Conservation (phyloP, 2,797 vertebrate species). For the Trachops cirrhosus region DNA sequence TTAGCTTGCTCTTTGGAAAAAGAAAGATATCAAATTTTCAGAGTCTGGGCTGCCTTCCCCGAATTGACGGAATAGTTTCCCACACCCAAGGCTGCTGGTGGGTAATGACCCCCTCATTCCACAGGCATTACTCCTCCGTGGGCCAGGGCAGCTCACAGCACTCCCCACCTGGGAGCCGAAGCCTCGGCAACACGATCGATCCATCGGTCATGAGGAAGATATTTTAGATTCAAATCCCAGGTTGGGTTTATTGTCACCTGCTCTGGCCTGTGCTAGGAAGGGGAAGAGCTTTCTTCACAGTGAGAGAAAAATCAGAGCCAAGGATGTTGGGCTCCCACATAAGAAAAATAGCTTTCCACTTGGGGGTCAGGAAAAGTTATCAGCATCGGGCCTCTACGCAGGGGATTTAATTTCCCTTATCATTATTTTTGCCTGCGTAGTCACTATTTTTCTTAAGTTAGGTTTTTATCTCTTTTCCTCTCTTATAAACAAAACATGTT, state of each 20-base stretch:
- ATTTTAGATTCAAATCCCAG: constrained; percentile 2
- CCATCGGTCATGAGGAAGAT: background rate
- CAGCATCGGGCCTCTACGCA: constrained; percentile 2
- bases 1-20: constrained; percentile 77
- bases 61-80: constrained; percentile 75
- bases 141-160: background rate
- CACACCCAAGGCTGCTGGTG: constrained; percentile 71
- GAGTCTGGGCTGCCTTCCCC: constrained; percentile 75
- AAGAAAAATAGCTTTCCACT: constrained; percentile 24
- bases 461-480: constrained; percentile 65
- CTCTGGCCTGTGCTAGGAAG: constrained; percentile 12
- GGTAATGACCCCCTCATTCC: constrained; percentile 58
- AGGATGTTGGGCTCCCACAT: background rate
- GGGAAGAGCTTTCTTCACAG: constrained; percentile 37
- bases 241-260: constrained; percentile 35
- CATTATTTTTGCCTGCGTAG: constrained; percentile 39
- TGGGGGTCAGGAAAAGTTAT: constrained; percentile 55
- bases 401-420: constrained; percentile 36
- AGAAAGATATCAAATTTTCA: constrained; percentile 67
- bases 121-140: background rate
- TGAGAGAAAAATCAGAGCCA: background rate
- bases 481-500: constrained; percentile 46
- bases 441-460: constrained; percentile 26
- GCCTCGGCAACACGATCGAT: background rate
- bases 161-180: background rate